A percentile compares a stretch with the other conserved stretches of the same genome.
These are phyloP conservation scores for Orthonyx spaldingii DNA, from an alignment of 2,113 vertebrate genomes.

Conservation along the genomic window DNA sequence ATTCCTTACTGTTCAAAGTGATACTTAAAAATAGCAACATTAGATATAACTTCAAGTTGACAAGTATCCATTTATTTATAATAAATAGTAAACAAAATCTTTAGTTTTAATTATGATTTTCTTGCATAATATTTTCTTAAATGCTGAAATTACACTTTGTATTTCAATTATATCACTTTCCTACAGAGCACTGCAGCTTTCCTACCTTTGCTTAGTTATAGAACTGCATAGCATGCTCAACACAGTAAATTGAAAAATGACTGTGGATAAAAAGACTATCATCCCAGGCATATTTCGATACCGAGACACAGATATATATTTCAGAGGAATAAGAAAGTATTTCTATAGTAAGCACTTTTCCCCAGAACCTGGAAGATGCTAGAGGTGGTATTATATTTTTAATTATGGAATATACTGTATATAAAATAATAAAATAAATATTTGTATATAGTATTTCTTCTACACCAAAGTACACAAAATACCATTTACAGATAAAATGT, in stretches of 20 bases:
- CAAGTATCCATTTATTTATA: neutral
- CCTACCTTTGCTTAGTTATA: neutral
- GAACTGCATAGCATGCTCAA: neutral
- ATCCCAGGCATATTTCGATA: neutral
- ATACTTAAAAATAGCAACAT: neutral
- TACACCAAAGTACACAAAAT: neutral
- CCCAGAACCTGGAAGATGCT: neutral
- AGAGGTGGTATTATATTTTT: neutral
- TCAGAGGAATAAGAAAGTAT: neutral
- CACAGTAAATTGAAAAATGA: neutral
- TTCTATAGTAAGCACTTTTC: neutral
- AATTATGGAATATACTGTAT: neutral
- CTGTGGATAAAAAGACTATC: neutral
- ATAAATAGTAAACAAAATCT: neutral
- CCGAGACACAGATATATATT: neutral
- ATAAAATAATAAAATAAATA: neutral
- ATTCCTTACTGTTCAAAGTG: neutral
- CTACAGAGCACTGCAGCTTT: neutral
- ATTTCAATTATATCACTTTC: slow-evolving; percentile 3
- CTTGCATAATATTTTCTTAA: neutral
- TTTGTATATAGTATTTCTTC: neutral
- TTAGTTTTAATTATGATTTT: neutral
- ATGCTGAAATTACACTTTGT: neutral
- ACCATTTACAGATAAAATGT: neutral
- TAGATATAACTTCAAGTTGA: neutral